Percentiles rank a stretch among this genome's conserved stretches.
Evolutionary conservation across 1,140 invertebrate genomes (phyloP).

Genomic region (Batillaria attramentaria): DNA sequence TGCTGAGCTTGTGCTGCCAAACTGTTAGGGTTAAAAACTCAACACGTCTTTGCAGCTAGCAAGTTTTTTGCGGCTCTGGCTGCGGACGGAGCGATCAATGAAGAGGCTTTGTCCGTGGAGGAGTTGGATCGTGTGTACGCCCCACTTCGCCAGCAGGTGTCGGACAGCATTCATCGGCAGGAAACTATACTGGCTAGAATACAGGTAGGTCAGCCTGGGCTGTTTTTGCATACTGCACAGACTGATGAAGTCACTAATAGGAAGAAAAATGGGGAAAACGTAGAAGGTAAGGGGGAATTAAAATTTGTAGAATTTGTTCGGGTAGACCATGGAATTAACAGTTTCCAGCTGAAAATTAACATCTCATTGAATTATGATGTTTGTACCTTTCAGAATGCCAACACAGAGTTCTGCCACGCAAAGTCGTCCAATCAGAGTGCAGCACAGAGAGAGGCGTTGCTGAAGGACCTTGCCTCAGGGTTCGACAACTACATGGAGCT

Average conservation of each 20-base stretch:
- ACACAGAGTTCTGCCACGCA: constrained; percentile 82
- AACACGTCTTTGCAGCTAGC: constrained; percentile 74
- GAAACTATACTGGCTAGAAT: constrained; percentile 84
- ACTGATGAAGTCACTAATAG: too few relatives aligned
- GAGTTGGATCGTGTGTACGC: constrained; percentile 85
- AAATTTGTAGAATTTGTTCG: too few relatives aligned
- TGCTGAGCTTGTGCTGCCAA: too few relatives aligned
- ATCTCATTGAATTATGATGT: not conserved
- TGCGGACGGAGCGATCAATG: constrained; percentile 89
- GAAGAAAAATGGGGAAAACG: too few relatives aligned
- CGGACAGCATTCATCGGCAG: constrained; percentile 84
- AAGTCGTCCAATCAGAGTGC: constrained; percentile 76
- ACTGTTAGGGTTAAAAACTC: too few relatives aligned
- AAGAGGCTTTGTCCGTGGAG: constrained; percentile 84
- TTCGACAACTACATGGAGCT: constrained; percentile 94
- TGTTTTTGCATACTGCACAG: too few relatives aligned
- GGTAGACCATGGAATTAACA: too few relatives aligned
- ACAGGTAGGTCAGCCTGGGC: constrained; percentile 76
- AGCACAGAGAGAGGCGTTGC: constrained; percentile 81
- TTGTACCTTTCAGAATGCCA: constrained; percentile 75
- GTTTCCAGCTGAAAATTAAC: not conserved
- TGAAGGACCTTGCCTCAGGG: constrained; percentile 89
- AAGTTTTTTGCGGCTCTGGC: constrained; percentile 86
- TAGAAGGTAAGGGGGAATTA: too few relatives aligned
- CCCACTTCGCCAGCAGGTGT: constrained; percentile 84